Evolutionary conservation across 2,888 invertebrate species (phyloP).

Genomic region (Chironomus riparius): DNA sequence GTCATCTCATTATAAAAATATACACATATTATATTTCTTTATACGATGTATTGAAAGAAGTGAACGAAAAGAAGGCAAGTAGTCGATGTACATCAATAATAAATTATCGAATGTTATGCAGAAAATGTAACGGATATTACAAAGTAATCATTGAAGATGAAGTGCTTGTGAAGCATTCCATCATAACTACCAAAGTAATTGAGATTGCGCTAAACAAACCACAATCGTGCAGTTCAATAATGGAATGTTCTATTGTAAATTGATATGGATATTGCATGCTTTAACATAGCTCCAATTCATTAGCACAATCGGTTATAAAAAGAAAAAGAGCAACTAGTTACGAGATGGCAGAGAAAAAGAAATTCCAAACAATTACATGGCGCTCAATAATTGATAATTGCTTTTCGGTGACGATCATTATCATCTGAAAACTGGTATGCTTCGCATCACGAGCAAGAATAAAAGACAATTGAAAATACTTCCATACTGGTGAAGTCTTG

Average conservation of each 20-base stretch:
- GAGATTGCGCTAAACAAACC: neutral
- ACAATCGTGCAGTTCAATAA: neutral
- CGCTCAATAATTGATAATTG: neutral
- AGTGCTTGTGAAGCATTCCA: slow-evolving; percentile 9
- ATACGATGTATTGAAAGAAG: no score
- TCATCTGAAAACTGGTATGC: neutral
- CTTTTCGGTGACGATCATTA: neutral
- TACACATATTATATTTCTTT: no score
- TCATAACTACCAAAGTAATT: neutral
- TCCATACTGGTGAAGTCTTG: neutral
- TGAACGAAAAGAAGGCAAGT: no score
- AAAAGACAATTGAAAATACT: neutral
- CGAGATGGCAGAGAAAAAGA: neutral
- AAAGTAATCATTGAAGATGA: slow-evolving; percentile 1
- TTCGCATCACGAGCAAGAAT: neutral
- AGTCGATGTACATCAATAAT: neutral
- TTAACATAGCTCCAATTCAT: neutral
- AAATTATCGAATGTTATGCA: slow-evolving; percentile 9
- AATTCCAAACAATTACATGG: slow-evolving; percentile 9
- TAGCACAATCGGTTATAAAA: neutral
- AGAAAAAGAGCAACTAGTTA: no score
- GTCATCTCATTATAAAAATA: no score
- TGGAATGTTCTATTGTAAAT: no score
- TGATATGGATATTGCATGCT: neutral
- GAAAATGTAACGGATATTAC: slow-evolving; percentile 22